Evolutionary conservation across 2,888 invertebrate species (phyloP).

Genomic region (Caradrina clavipalpis): DNA sequence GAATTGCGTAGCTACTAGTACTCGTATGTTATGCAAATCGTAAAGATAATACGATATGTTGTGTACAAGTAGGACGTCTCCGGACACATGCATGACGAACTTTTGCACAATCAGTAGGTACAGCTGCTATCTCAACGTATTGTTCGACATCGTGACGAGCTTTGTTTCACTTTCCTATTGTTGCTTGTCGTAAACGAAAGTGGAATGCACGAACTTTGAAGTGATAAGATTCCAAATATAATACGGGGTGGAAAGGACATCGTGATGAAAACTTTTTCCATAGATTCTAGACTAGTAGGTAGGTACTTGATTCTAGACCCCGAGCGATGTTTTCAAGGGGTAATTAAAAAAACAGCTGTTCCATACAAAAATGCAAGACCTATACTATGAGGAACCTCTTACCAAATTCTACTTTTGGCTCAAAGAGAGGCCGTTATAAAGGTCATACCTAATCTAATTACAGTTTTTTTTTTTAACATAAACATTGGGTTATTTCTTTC

Average conservation of each 20-base stretch:
- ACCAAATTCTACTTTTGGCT: too few species aligned
- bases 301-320: too few species aligned
- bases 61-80: conserved; percentile 31
- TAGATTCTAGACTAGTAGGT: too few species aligned
- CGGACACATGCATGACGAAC: conserved; percentile 41
- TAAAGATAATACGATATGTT: conserved; percentile 48
- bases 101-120: conserved; percentile 45
- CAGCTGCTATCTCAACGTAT: conserved; percentile 43
- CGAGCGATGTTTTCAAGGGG: too few species aligned
- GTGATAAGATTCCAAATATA: conserved; percentile 53
- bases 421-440: too few species aligned
- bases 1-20: conserved; percentile 20
- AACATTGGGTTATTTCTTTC: too few species aligned
- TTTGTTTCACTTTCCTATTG: conserved; percentile 50
- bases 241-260: neutral
- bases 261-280: too few species aligned
- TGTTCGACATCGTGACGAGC: conserved; percentile 49
- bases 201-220: conserved; percentile 51
- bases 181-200: conserved; percentile 50
- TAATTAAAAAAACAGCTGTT: too few species aligned
- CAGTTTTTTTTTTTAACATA: too few species aligned
- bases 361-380: too few species aligned
- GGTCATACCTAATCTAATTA: too few species aligned
- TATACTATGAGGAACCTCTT: too few species aligned
- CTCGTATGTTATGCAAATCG: conserved; percentile 55